phyloP scores from a whole-genome alignment of 2,888 invertebrate genomes.

The Sylvicola cinctus region DNA sequence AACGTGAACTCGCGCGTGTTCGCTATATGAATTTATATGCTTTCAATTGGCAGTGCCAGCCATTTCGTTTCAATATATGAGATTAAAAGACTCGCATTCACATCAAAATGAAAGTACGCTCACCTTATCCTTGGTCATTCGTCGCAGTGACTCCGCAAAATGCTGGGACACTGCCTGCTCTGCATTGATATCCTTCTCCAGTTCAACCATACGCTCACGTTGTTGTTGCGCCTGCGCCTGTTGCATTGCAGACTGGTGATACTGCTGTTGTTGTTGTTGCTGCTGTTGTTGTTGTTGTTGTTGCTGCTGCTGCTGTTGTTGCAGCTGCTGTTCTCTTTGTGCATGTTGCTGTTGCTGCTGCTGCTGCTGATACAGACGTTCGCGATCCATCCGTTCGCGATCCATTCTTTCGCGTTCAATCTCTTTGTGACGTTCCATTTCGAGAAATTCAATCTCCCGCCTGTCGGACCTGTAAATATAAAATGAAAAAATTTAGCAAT shows the following conservation, averaged over 20 bases:
- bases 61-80: not conserved
- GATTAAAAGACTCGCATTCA: conserved; percentile 34
- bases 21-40: not conserved
- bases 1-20: not conserved
- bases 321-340: not conserved
- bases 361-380: conserved; percentile 7
- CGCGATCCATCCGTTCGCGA: conserved; percentile 6
- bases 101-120: too few species aligned
- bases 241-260: conserved; percentile 4
- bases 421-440: conserved; percentile 10
- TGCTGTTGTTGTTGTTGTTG: conserved; percentile 6
- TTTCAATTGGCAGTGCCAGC: not conserved
- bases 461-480: too few species aligned
- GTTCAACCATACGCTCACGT: conserved; percentile 1
- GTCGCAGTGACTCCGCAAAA: conserved; percentile 69
- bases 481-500: conserved; percentile 3
- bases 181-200: too few species aligned
- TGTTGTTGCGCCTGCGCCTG: conserved; percentile 4
- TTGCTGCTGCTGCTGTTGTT: conserved; percentile 6
- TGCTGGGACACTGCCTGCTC: conserved; percentile 65
- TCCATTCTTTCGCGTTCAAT: conserved; percentile 9
- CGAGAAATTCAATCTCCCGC: conserved; percentile 9
- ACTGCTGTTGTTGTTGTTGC: conserved; percentile 5
- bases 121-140: too few species aligned
- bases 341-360: not conserved